phyloP scores from a whole-genome alignment of 2,797 vertebrate genomes.

The Valencia hispanica region DNA sequence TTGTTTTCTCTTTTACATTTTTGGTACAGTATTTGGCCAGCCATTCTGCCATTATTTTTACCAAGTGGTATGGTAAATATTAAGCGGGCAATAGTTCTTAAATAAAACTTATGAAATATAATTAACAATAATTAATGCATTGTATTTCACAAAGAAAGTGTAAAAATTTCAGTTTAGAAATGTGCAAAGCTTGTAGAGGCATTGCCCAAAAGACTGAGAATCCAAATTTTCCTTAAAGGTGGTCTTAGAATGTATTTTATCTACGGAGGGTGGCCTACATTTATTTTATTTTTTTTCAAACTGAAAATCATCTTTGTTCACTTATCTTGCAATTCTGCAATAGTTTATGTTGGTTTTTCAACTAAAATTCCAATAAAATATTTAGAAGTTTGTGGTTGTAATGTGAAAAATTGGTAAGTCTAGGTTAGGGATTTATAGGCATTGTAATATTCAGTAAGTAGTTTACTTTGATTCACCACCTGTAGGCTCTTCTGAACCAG shows the following conservation, averaged over 20 bases:
- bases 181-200: too few relatives aligned
- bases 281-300: too few relatives aligned
- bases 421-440: neutral
- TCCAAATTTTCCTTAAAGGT: too few relatives aligned
- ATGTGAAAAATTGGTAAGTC: neutral
- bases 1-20: neutral
- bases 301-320: neutral
- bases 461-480: slow-evolving; percentile 8
- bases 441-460: neutral
- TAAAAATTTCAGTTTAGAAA: too few relatives aligned
- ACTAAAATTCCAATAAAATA: neutral
- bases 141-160: neutral
- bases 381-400: neutral
- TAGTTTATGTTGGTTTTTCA: neutral
- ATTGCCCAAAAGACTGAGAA: too few relatives aligned
- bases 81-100: neutral
- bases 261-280: too few relatives aligned
- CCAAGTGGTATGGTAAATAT: neutral
- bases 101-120: neutral
- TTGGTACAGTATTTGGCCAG: neutral
- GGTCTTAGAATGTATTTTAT: too few relatives aligned
- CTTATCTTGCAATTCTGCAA: neutral
- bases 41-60: neutral
- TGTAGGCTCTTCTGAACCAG: slow-evolving; percentile 71
- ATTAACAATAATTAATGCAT: neutral